Evolutionary conservation across 2,113 vertebrate species (phyloP).

Genomic region (Sterna hirundo): DNA sequence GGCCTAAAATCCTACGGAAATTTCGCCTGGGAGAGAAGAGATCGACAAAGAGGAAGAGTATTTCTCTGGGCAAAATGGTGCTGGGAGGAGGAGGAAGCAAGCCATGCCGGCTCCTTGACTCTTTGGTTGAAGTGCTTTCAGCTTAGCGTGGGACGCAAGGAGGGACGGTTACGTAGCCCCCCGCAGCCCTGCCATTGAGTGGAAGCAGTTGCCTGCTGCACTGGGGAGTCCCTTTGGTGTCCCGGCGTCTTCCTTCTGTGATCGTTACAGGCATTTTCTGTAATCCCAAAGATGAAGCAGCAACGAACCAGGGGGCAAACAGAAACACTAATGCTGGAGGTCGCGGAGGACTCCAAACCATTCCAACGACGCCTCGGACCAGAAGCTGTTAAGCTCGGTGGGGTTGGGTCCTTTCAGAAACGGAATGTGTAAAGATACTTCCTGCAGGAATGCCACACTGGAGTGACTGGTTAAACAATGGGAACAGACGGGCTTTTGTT

Average conservation of each 20-base stretch:
- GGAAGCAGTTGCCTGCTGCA: neutral
- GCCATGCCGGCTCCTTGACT: neutral
- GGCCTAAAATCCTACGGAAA: neutral
- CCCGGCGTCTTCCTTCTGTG: neutral
- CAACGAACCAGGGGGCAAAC: neutral
- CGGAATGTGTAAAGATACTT: neutral
- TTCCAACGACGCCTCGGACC: neutral
- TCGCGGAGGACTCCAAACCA: rapidly evolving
- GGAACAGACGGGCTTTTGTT: conserved; percentile 36
- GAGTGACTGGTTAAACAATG: conserved; percentile 46
- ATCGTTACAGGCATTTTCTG: neutral
- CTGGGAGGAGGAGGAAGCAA: neutral
- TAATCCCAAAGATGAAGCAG: neutral
- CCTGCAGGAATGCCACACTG: neutral
- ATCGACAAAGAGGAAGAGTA: neutral
- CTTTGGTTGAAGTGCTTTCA: neutral
- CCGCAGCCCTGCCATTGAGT: neutral
- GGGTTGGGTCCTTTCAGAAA: neutral
- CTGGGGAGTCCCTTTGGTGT: neutral
- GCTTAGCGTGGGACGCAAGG: neutral
- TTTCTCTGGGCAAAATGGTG: neutral
- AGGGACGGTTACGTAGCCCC: neutral
- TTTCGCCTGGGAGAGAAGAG: neutral
- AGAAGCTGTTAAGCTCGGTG: neutral
- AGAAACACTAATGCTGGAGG: neutral